Evolutionary conservation across 2,888 invertebrate genomes (phyloP), one percentile per base, ranked within the genome.

Genomic region (Harpalus rubripes): DNA sequence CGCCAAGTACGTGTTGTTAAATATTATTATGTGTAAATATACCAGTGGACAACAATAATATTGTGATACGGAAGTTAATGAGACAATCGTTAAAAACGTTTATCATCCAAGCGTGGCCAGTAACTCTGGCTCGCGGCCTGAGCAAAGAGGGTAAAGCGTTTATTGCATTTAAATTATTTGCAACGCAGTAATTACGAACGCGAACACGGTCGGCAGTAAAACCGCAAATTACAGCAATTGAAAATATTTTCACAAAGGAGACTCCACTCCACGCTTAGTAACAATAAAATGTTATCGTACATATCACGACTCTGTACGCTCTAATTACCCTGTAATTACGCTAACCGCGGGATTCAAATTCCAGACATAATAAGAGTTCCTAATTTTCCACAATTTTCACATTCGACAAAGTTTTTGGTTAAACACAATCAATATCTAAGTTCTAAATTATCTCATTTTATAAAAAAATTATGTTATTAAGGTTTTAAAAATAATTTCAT

Each of bases 131-230:
- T 15, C 59, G 10, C 22, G 12, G 59, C 59, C 3, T 18, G 18
- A 59, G 18, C 16, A n/a, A 59, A 59, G 26, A 63, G 83, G 84
- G 84, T 78, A 79, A 76, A 84, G 80, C 85, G 85, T 85, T 85
- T 85, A 85, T 85, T 85, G 85, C 85, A 85, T 85, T 85, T 85
- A 85, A 85, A 85, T 85, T 85, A 85, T 85, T 85, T 85, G 85
- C 79, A 85, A 85, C 85, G 79, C 85, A 52, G 85, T 85, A 85
- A 85, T 85, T 85, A 80, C 80, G 58, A 85, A 76, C 74, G 80
- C 18, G 80, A 61, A 63, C 85, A 76, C 80, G 85, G 85, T 26
- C 85, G 65, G 80, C 58, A 72, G 58, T 68, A 68, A 78, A 80
- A 85, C 85, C 85, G 65, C 85, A 85, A 85, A 85, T 85, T 85